Percentiles rank a stretch among this genome's conserved stretches.
These are phyloP conservation scores for Leptogaster cylindrica DNA, from an alignment of 2,888 invertebrate species.

Conservation along the genomic window DNA sequence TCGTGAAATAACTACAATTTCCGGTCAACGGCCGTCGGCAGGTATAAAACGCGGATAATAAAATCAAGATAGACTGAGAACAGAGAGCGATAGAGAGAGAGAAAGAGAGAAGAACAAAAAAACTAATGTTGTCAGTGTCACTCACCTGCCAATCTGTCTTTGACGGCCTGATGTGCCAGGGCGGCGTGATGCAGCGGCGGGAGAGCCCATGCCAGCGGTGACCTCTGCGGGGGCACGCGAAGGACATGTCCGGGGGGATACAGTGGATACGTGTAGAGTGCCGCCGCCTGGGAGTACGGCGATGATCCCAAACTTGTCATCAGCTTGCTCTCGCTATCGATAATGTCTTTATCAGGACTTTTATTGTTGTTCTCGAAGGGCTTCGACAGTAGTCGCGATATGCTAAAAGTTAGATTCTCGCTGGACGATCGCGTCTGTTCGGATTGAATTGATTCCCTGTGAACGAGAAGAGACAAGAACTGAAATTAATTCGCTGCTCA, in stretches of 20 bases:
- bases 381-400: slow-evolving; percentile 80
- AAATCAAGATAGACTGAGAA: too few relatives aligned
- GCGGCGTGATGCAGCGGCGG: slow-evolving; percentile 68
- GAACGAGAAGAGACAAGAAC: slow-evolving; percentile 48
- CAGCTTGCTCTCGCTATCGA: slow-evolving; percentile 58
- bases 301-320: slow-evolving; percentile 60
- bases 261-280: slow-evolving; percentile 61
- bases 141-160: slow-evolving; percentile 83
- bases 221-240: slow-evolving; percentile 77
- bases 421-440: slow-evolving; percentile 64
- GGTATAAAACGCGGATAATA: too few relatives aligned
- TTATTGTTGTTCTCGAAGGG: slow-evolving; percentile 68
- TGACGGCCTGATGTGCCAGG: slow-evolving; percentile 81
- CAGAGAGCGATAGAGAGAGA: too few relatives aligned
- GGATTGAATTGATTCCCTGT: slow-evolving; percentile 62
- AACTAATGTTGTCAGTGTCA: slow-evolving; percentile 49
- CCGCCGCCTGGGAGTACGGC: slow-evolving; percentile 58
- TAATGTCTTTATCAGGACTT: slow-evolving; percentile 58
- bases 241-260: slow-evolving; percentile 74
- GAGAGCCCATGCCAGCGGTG: slow-evolving; percentile 63
- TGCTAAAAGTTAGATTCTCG: slow-evolving; percentile 75
- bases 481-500: slow-evolving; percentile 41
- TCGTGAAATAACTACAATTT: too few relatives aligned
- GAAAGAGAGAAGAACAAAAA: too few relatives aligned
- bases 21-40: too few relatives aligned